phyloP scores from a whole-genome alignment of 1,140 invertebrate genomes.

The Pantala flavescens region DNA sequence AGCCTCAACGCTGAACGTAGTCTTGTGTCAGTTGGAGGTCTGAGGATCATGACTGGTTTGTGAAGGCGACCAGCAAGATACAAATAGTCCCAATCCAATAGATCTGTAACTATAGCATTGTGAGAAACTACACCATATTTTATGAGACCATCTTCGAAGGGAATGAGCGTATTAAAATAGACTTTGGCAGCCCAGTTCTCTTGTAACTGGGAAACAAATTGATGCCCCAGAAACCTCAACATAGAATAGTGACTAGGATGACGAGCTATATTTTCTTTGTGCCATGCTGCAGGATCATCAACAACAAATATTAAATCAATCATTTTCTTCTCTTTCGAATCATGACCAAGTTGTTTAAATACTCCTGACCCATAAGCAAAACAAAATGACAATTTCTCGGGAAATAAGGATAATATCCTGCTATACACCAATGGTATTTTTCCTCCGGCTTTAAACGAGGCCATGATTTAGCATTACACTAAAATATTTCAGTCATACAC shows the following conservation, averaged over 20 bases:
- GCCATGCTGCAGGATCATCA: slow-evolving; percentile 72
- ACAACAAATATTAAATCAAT: slow-evolving; percentile 90
- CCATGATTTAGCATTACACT: background rate
- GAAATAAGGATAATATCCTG: slow-evolving; percentile 25
- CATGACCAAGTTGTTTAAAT: slow-evolving; percentile 58
- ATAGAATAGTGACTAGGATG: slow-evolving; percentile 85
- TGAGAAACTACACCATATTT: slow-evolving; percentile 93
- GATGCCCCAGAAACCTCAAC: slow-evolving; percentile 61
- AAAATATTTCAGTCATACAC: background rate
- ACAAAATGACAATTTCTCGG: slow-evolving; percentile 58
- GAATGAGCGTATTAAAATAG: slow-evolving; percentile 91
- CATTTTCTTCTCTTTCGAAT: slow-evolving; percentile 55
- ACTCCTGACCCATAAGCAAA: slow-evolving; percentile 94
- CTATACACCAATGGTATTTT: background rate
- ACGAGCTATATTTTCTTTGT: slow-evolving; percentile 67
- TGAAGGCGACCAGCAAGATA: slow-evolving; percentile 92
- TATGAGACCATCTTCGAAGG: slow-evolving; percentile 57
- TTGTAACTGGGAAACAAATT: slow-evolving; percentile 64
- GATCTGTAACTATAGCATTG: slow-evolving; percentile 70
- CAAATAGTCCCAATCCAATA: slow-evolving; percentile 84
- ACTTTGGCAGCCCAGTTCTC: slow-evolving; percentile 75
- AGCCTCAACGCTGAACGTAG: slow-evolving; percentile 50
- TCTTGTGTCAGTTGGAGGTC: slow-evolving; percentile 38
- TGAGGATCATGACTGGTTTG: slow-evolving; percentile 73
- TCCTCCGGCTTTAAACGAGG: background rate